These are phyloP conservation scores for Tetraodon nigroviridis DNA, from an alignment of 2,113 vertebrate genomes.

Conservation along the genomic window DNA sequence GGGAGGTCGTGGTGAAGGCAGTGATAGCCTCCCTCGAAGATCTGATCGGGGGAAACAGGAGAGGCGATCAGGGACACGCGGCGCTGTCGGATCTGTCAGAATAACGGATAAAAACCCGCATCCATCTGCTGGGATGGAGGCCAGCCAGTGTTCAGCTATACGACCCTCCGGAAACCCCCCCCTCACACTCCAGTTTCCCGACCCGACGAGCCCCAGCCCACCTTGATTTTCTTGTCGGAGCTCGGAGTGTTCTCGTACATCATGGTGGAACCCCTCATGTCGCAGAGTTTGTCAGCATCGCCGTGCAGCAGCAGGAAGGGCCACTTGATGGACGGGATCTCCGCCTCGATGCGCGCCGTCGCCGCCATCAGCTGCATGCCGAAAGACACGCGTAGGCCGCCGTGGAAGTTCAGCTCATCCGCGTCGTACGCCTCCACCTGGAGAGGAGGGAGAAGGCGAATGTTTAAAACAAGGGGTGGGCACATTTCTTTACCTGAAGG, in stretches of 20 bases:
- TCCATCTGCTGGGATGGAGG: background rate
- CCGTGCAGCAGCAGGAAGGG: conserved; percentile 93
- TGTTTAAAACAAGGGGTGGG: background rate
- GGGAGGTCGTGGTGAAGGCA: conserved; percentile 92
- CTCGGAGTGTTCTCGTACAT: conserved; percentile 82
- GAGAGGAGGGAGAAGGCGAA: background rate
- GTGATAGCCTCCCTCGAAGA: conserved; percentile 89
- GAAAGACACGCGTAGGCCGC: conserved; percentile 84
- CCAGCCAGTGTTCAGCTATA: conserved; percentile 1
- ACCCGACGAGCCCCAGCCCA: conserved; percentile 39
- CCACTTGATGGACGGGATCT: conserved; percentile 81
- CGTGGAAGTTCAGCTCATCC: conserved; percentile 83
- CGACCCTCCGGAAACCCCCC: background rate
- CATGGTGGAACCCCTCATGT: conserved; percentile 84
- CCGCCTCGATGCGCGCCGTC: conserved; percentile 78
- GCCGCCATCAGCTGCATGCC: conserved; percentile 86
- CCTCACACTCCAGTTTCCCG: too few relatives aligned
- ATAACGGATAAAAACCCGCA: background rate
- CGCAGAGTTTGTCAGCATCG: conserved; percentile 84
- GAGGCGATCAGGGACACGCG: background rate
- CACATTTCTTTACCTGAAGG: too few relatives aligned
- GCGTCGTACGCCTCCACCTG: conserved; percentile 85
- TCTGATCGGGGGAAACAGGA: conserved; percentile 62
- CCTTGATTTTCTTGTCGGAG: conserved; percentile 91
- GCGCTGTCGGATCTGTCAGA: background rate